phyloP scores from a whole-genome alignment of 1,140 invertebrate genomes.

The Hyles vespertilio region DNA sequence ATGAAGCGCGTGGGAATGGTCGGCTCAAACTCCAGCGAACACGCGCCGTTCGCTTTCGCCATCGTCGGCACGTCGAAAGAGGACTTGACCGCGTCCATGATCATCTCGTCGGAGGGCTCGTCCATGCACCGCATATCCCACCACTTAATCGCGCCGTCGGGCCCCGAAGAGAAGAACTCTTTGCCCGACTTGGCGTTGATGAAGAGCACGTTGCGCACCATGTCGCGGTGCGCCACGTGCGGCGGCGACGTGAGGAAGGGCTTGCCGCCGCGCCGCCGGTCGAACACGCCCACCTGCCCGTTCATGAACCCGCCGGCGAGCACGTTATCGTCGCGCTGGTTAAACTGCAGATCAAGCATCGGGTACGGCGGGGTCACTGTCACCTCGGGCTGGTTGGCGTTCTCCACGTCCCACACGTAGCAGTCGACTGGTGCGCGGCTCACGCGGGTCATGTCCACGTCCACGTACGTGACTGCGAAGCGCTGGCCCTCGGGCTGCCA shows the following conservation, averaged over 20 bases:
- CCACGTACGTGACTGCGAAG: slow-evolving; percentile 90
- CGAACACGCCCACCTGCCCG: slow-evolving; percentile 83
- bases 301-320: slow-evolving; percentile 73
- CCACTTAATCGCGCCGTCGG: slow-evolving; percentile 89
- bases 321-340: slow-evolving; percentile 89
- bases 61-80: slow-evolving; percentile 80
- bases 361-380: slow-evolving; percentile 83
- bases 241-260: slow-evolving; percentile 78
- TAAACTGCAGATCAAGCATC: slow-evolving; percentile 90
- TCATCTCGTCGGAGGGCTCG: slow-evolving; percentile 86
- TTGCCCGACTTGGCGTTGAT: slow-evolving; percentile 88
- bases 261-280: slow-evolving; percentile 81
- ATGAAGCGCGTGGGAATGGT: slow-evolving; percentile 91
- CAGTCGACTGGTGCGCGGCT: slow-evolving; percentile 74
- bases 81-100: slow-evolving; percentile 86
- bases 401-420: slow-evolving; percentile 96
- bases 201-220: slow-evolving; percentile 85
- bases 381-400: slow-evolving; percentile 88
- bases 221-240: slow-evolving; percentile 86
- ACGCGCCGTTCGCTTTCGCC: slow-evolving; percentile 84
- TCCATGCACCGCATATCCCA: slow-evolving; percentile 92
- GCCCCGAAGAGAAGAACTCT: slow-evolving; percentile 92
- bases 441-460: slow-evolving; percentile 83
- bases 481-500: slow-evolving; percentile 91
- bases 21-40: slow-evolving; percentile 90